A percentile compares a stretch with the other conserved stretches of the same genome.
Evolutionary conservation across 2,113 vertebrate species (phyloP).

Genomic region (Strigops habroptila): DNA sequence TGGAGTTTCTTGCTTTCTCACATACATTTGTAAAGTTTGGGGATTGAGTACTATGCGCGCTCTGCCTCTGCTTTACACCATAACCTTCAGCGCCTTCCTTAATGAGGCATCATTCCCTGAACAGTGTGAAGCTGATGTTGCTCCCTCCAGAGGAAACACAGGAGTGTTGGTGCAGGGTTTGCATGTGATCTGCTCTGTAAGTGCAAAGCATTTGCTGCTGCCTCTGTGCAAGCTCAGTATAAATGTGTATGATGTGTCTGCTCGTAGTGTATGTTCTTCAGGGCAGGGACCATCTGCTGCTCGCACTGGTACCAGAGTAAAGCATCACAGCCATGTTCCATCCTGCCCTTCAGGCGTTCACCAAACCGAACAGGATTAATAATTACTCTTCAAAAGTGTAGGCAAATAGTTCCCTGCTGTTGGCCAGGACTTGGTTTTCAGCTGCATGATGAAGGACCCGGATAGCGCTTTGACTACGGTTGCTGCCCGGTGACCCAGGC

Average conservation of each 20-base stretch:
- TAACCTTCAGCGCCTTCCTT: neutral
- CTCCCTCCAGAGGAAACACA: neutral
- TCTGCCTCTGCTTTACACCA: neutral
- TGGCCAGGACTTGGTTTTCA: neutral
- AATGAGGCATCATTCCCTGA: neutral
- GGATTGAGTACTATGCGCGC: neutral
- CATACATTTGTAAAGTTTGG: neutral
- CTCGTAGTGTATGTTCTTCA: neutral
- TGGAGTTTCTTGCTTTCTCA: fast-evolving
- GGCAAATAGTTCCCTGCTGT: neutral
- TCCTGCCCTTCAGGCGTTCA: neutral
- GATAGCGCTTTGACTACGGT: neutral
- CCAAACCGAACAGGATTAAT: neutral
- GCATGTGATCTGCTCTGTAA: neutral
- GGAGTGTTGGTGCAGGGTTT: neutral
- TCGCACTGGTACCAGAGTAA: neutral
- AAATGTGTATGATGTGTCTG: neutral
- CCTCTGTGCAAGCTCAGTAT: neutral
- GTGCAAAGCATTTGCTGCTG: neutral
- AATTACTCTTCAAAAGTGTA: neutral
- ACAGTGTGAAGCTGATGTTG: neutral
- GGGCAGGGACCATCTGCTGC: conserved; percentile 23
- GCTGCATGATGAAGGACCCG: fast-evolving
- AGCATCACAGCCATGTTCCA: neutral
- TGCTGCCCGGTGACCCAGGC: neutral